Evolutionary conservation across 2,888 invertebrate species (phyloP).

Genomic region (Malachius bipustulatus): DNA sequence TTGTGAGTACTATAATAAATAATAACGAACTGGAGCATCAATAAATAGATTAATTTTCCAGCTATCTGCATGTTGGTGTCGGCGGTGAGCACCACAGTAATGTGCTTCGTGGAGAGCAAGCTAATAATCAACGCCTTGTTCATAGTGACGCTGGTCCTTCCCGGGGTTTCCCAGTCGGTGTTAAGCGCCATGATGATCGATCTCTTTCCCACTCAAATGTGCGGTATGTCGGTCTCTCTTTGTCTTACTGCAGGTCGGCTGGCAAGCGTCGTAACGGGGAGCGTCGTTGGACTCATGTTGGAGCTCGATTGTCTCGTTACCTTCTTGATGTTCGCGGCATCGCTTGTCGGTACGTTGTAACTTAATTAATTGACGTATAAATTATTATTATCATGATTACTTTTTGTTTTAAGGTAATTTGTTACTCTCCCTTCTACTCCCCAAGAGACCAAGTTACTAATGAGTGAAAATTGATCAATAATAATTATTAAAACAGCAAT

Average conservation of each 20-base stretch:
- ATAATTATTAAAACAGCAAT: constrained; percentile 9
- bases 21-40: no score
- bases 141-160: constrained; percentile 20
- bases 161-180: constrained; percentile 24
- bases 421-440: no score
- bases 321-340: constrained; percentile 14
- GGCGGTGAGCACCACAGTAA: constrained; percentile 12
- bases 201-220: constrained; percentile 34
- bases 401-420: no score
- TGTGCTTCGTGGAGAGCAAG: constrained; percentile 19
- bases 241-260: constrained; percentile 51
- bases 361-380: no score
- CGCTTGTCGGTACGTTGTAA: constrained; percentile 16
- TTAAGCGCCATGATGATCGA: constrained; percentile 26
- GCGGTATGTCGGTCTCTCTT: constrained; percentile 52
- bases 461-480: constrained; percentile 14
- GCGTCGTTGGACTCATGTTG: constrained; percentile 16
- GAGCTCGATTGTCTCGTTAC: constrained; percentile 16
- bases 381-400: no score
- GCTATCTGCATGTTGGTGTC: constrained; percentile 18
- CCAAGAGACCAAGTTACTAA: constrained; percentile 11
- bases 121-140: constrained; percentile 23
- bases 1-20: no score
- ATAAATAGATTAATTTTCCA: constrained; percentile 12
- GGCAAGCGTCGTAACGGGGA: constrained; percentile 31